These are phyloP conservation scores for Accipiter cooperii DNA, from an alignment of 2,113 vertebrate species.

Conservation along the genomic window DNA sequence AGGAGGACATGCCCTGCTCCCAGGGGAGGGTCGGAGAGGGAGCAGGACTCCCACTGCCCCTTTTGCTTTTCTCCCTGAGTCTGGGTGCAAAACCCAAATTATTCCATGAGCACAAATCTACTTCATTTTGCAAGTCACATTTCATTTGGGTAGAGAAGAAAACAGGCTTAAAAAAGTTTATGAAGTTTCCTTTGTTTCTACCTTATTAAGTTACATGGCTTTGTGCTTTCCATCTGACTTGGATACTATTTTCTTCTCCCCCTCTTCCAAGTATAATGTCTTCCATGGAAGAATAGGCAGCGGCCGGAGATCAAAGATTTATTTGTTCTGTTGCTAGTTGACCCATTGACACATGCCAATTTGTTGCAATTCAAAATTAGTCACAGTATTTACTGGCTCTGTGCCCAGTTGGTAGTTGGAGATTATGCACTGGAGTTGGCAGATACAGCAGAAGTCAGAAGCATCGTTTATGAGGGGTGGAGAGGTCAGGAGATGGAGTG, in stretches of 20 bases:
- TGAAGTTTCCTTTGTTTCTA: background rate
- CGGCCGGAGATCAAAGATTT: background rate
- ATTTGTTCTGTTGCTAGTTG: background rate
- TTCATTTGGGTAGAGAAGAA: background rate
- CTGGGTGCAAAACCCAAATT: background rate
- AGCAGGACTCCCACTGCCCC: background rate
- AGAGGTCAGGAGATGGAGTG: background rate
- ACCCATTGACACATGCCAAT: background rate
- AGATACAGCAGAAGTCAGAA: background rate
- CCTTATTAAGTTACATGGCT: background rate
- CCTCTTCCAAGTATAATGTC: background rate
- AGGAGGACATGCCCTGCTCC: background rate
- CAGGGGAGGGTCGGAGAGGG: background rate
- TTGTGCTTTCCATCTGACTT: background rate
- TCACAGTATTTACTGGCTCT: background rate
- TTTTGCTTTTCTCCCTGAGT: background rate
- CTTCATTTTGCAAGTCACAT: background rate
- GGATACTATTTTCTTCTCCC: background rate
- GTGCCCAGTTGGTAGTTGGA: background rate
- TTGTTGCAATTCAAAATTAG: slow-evolving; percentile 2
- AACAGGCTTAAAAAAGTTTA: background rate
- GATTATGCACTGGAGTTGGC: background rate
- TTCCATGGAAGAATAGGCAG: background rate
- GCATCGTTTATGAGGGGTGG: background rate
- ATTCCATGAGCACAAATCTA: background rate